phyloP scores from a whole-genome alignment of 2,113 vertebrate genomes.

The Sminthopsis crassicaudata region DNA sequence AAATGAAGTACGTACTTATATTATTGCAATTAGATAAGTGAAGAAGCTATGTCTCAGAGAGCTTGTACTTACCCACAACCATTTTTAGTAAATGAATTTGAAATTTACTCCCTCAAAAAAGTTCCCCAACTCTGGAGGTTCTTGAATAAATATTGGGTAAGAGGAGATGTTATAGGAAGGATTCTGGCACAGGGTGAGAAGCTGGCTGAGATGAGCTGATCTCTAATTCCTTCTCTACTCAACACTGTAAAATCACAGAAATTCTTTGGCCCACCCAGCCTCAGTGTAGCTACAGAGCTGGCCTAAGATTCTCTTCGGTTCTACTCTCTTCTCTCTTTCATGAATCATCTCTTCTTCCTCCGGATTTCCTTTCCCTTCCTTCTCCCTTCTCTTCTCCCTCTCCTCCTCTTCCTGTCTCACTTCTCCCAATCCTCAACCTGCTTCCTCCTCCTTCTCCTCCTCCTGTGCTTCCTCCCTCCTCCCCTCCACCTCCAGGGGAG shows the following conservation, averaged over 20 bases:
- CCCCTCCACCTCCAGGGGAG: background rate
- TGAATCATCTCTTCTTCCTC: background rate
- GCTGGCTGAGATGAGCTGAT: background rate
- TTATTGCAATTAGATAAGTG: background rate
- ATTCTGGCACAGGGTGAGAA: background rate
- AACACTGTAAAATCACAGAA: background rate
- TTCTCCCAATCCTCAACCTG: background rate
- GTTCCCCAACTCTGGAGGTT: background rate
- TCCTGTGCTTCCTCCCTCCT: background rate
- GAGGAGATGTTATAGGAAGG: background rate
- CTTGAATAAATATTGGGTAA: background rate
- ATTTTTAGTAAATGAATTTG: background rate
- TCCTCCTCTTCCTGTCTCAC: background rate
- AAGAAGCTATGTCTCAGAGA: slow-evolving; percentile 8
- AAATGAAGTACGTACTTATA: background rate
- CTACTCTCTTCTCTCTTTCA: background rate
- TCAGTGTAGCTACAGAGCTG: background rate
- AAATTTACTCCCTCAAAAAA: background rate
- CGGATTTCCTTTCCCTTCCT: background rate
- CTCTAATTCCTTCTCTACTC: background rate
- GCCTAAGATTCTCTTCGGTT: background rate
- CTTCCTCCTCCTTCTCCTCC: background rate
- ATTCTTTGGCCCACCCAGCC: background rate
- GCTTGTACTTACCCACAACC: background rate
- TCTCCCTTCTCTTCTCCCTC: background rate